Conservation (phyloP, 2,797 vertebrate species). For the Hafferia zeledoni region DNA sequence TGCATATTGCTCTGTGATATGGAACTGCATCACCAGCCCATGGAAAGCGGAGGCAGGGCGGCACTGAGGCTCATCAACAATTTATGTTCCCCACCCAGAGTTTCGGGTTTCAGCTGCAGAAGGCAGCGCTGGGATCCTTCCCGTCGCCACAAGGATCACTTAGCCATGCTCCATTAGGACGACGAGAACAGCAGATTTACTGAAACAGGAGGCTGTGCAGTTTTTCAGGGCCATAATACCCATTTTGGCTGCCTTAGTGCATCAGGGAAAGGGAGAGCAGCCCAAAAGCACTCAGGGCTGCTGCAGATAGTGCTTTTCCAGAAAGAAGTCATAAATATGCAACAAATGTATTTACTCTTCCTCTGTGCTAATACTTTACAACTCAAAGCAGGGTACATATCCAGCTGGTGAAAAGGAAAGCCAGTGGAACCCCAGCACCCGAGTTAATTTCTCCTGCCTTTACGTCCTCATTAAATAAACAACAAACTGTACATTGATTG, state of each 20-base stretch:
- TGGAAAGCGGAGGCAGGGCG: background rate
- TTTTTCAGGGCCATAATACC: background rate
- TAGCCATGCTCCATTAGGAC: conserved; percentile 48
- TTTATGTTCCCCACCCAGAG: conserved; percentile 2
- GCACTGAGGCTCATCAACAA: conserved; percentile 53
- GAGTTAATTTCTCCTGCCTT: background rate
- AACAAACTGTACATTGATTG: background rate
- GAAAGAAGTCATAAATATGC: conserved; percentile 1
- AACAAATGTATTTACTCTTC: background rate
- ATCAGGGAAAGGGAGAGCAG: background rate
- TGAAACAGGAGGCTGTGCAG: background rate
- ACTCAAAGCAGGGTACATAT: background rate
- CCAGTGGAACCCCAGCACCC: background rate
- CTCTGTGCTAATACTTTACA: background rate
- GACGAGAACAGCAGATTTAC: background rate
- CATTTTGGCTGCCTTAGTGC: background rate
- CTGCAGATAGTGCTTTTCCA: background rate
- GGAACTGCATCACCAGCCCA: background rate
- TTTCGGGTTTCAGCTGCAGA: conserved; percentile 38
- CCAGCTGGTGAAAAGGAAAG: background rate
- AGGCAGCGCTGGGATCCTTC: conserved; percentile 21
- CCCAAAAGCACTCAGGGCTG: background rate
- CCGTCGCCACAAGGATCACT: conserved; percentile 27
- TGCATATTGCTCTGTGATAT: background rate
- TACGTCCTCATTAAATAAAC: background rate